A percentile compares a stretch with the other conserved stretches of the same genome.
phyloP scores from a whole-genome alignment of 2,113 vertebrate genomes.

The Cairina moschata region DNA sequence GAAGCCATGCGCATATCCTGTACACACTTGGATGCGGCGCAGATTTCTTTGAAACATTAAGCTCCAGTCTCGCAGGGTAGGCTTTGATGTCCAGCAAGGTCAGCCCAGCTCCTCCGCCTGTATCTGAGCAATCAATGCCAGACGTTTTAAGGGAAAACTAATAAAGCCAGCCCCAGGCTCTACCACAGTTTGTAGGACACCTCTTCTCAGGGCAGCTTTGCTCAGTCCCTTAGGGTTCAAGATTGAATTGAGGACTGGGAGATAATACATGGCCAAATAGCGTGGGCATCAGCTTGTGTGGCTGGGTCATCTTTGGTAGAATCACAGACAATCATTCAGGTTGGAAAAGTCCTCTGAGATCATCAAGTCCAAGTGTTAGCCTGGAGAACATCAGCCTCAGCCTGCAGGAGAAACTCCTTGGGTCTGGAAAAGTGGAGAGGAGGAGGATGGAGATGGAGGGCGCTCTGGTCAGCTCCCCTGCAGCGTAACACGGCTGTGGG shows the following conservation, averaged over 20 bases:
- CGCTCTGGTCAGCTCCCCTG: neutral
- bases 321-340: no score
- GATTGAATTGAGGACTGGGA: neutral
- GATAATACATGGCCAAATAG: neutral
- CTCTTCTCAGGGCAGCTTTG: neutral
- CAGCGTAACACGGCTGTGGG: rapidly evolving
- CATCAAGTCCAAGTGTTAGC: no score
- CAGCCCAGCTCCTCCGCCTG: neutral
- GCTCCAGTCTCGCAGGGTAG: neutral
- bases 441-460: neutral
- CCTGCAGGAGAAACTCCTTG: neutral
- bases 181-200: rapidly evolving
- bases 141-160: neutral
- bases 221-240: neutral
- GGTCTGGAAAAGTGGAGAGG: neutral
- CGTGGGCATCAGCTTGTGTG: no score
- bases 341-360: no score
- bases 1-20: rapidly evolving
- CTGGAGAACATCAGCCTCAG: neutral
- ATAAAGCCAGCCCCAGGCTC: neutral
- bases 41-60: neutral
- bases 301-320: no score
- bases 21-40: rapidly evolving
- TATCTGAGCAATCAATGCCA: neutral
- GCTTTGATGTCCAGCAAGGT: neutral